phyloP scores from a whole-genome alignment of 2,888 invertebrate genomes.

The Drosophila emarginata region DNA sequence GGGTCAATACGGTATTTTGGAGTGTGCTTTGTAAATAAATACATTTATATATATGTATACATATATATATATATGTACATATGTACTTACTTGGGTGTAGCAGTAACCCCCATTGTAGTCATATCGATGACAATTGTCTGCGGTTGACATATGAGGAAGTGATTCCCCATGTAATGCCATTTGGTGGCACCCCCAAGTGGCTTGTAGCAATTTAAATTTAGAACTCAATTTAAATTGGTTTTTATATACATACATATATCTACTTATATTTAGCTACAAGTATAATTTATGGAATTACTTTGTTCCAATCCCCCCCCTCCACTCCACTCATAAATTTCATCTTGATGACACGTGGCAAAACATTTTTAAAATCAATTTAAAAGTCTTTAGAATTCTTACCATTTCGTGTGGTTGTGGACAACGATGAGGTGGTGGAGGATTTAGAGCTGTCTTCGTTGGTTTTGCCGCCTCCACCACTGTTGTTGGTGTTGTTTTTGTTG shows the following conservation, averaged over 20 bases:
- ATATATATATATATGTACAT: conserved; percentile 2
- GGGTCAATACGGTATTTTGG: conserved; percentile 77
- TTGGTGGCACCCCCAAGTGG: too few relatives aligned
- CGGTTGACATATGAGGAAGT: conserved; percentile 24
- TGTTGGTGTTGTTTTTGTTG: not conserved
- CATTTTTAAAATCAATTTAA: conserved; percentile 56
- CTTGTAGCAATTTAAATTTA: not conserved
- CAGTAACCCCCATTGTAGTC: conserved; percentile 2
- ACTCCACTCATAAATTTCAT: conserved; percentile 18
- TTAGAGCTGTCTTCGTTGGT: conserved; percentile 30
- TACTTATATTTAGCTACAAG: not conserved
- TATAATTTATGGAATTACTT: conserved; percentile 14
- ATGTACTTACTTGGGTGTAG: not conserved
- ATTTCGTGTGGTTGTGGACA: conserved; percentile 70
- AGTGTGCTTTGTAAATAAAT: conserved; percentile 30
- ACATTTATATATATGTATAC: not conserved
- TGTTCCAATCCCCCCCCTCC: not conserved
- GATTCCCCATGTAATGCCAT: not conserved
- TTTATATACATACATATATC: not conserved
- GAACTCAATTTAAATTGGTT: conserved; percentile 1
- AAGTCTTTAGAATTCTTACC: conserved; percentile 60
- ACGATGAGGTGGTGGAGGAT: conserved; percentile 44
- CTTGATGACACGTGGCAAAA: conserved; percentile 29
- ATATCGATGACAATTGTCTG: conserved; percentile 58
- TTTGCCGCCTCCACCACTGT: not conserved